phyloP scores from a whole-genome alignment of 2,888 invertebrate genomes.

The Leptinotarsa juncta region DNA sequence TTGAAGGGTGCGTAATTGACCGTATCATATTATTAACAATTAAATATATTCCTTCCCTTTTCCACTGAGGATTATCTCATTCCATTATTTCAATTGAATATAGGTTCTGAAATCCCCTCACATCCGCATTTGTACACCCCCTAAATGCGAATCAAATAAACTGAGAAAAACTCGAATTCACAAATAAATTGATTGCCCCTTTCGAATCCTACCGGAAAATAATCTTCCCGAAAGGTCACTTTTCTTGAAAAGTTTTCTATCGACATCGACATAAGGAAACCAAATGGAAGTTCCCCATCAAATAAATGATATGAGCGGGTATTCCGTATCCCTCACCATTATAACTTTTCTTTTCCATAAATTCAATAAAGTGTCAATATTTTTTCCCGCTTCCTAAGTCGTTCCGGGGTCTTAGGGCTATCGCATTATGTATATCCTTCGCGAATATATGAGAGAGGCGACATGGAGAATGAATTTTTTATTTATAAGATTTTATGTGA shows the following conservation, averaged over 20 bases:
- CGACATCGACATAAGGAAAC: conserved; percentile 2
- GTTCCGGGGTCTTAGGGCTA: conserved; percentile 38
- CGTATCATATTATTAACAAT: too few relatives aligned
- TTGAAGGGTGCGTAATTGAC: too few relatives aligned
- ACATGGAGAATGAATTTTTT: conserved; percentile 23
- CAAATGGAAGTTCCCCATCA: conserved; percentile 35
- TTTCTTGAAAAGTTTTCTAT: conserved; percentile 4
- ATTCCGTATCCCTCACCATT: conserved; percentile 33
- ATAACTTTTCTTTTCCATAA: conserved; percentile 46
- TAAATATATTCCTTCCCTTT: too few relatives aligned
- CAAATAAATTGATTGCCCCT: not conserved
- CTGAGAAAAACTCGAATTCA: not conserved
- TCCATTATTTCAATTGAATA: too few relatives aligned
- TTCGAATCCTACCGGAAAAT: not conserved
- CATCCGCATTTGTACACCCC: too few relatives aligned
- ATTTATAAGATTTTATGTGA: conserved; percentile 16
- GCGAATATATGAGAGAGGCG: conserved; percentile 16
- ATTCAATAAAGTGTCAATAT: conserved; percentile 46
- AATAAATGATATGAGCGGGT: conserved; percentile 35
- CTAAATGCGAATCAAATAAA: too few relatives aligned
- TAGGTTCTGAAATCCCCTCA: too few relatives aligned
- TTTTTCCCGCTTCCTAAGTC: conserved; percentile 36
- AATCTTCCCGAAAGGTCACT: not conserved
- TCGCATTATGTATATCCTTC: conserved; percentile 44
- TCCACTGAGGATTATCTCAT: too few relatives aligned